Base-by-base conservation (phyloP, 2,113 vertebrate species). In the Megalops atlanticus region DNA sequence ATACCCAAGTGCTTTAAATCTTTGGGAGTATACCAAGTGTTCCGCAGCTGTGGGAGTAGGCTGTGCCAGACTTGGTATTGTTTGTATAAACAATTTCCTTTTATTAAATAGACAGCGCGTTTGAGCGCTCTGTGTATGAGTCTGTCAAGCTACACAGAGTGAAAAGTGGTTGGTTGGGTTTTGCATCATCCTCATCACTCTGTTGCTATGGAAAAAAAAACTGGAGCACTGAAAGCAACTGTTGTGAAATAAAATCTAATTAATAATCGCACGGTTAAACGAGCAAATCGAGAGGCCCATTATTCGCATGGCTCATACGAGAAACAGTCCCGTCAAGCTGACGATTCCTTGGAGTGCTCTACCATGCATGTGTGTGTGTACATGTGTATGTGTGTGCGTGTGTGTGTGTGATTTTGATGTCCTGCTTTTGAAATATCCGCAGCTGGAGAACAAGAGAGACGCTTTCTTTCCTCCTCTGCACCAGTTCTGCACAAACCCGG, bases 401-500 rank as follows among this genome's bases (percentile, higher is more conserved):
- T 3, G 64, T 27, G 21, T 73, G 39, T 43, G 40, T 58, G 16
- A 74, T 33, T 82, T 73, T 11, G 3, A 45, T 33, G 14, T 81
- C 16, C 21, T 81, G 18, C 68, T 80, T 78, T 84, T 35, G 21
- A 82, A 80, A 73, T 91, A 71, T 91, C 86, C 89, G 43, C 95
- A 99, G 98, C 94, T 99, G 87, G 97, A 99, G 94, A 99, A 98
- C 91, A 99, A 99, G 93, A 95, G 97, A 89, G 98, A 99, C 80
- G 97, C 96, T 89, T 99, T 99, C 94, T 99, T 97, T 92, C 98
- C 98, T 87, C 97, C 98, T 58, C 95, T 99, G 86, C 98, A 99
- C 88, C 98, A 99, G 89, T 99, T 99, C 95, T 99, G 98, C 96
- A 99, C 97, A 91, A 99, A 98, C 93, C 95, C 97, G 80, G 95